Evolutionary conservation across 1,140 invertebrate genomes (phyloP).

Genomic region (Bombus vancouverensis): DNA sequence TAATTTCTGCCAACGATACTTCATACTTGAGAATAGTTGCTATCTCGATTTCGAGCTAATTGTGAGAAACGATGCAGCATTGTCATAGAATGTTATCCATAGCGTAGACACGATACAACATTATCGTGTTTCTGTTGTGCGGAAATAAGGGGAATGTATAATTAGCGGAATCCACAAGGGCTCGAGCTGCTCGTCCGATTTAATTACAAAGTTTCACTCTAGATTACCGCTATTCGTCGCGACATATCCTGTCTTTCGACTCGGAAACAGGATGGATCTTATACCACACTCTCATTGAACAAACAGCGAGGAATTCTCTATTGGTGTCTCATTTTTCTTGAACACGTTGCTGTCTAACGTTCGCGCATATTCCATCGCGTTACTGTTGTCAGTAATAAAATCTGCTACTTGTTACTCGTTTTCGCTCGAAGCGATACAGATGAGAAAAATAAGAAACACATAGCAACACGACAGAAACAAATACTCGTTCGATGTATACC

Average conservation of each 20-base stretch:
- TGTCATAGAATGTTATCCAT: background rate
- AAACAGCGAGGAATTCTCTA: no score
- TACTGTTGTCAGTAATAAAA: no score
- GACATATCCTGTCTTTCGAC: background rate
- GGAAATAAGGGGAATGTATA: background rate
- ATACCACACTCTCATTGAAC: no score
- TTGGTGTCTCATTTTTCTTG: no score
- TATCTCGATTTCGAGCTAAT: background rate
- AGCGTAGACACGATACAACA: background rate
- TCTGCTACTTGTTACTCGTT: no score
- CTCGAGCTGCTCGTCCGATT: background rate
- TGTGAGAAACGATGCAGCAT: background rate
- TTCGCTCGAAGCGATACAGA: no score
- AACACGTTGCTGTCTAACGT: no score
- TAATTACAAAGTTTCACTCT: background rate
- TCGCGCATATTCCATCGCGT: no score
- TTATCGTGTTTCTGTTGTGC: background rate
- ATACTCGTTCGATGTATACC: no score
- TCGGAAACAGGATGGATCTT: no score
- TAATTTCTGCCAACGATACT: background rate
- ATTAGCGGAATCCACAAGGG: background rate
- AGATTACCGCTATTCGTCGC: background rate
- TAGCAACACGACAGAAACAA: no score
- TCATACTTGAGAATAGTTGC: background rate
- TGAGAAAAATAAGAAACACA: no score